These are phyloP conservation scores for Myathropa florea DNA, from an alignment of 2,888 invertebrate species.

Conservation along the genomic window DNA sequence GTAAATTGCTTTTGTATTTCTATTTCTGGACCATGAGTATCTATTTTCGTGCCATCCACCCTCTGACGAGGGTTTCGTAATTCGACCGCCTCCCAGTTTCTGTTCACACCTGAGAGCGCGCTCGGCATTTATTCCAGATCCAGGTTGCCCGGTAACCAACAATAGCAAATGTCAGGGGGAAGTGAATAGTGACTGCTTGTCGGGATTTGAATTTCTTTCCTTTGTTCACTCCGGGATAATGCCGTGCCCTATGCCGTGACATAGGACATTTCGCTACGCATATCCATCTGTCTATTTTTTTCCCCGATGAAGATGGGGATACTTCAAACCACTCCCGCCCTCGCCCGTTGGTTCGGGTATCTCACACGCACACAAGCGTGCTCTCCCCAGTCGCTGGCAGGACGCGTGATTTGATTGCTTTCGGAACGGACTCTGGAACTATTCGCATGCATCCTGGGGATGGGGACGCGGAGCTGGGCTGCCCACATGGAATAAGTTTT, in stretches of 20 bases:
- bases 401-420: slow-evolving; percentile 10
- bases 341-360: too few relatives aligned
- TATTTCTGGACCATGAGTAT: neutral
- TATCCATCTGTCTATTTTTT: neutral
- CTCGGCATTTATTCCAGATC: neutral
- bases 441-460: neutral
- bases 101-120: neutral
- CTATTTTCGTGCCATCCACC: neutral
- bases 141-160: neutral
- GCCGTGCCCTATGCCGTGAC: neutral
- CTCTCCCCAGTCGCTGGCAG: neutral
- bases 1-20: neutral
- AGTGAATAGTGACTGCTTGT: neutral
- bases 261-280: neutral
- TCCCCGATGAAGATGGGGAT: neutral
- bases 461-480: neutral
- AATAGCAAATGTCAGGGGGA: neutral
- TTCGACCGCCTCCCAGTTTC: neutral
- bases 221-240: neutral
- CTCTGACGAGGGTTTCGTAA: neutral
- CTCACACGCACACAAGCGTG: neutral
- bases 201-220: neutral
- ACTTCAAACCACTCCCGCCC: too few relatives aligned
- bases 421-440: slow-evolving; percentile 10
- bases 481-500: neutral